Evolutionary conservation across 2,113 vertebrate species (phyloP), one percentile per base, ranked within the genome.

Genomic region (Grus americana): DNA sequence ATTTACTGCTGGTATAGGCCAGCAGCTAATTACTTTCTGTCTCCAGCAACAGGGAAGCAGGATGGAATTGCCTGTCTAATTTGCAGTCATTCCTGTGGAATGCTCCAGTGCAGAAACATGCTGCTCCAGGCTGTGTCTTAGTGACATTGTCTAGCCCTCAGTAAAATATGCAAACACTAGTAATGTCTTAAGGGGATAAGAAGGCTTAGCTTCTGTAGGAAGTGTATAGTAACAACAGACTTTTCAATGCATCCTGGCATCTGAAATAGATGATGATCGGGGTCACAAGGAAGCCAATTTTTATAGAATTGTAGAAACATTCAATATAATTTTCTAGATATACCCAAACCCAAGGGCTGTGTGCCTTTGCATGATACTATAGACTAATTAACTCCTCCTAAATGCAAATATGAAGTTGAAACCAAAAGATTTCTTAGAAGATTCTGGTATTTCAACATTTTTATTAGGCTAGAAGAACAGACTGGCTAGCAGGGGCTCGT

Each of bases 21-120:
- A 96, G 61, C 83, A 95, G 90, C 92, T 96, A 96, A 96, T 97
- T 96, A 93, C 75, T 92, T 91, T 93, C 79, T 88, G 52, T 79
- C 94, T 84, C 62, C 88, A 76, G 0, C 80, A 89, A 52, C 54
- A 79, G 76, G 88, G 86, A 95, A 75, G 59, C 91, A 79, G 52
- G 80, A 63, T 96, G 86, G 94, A 95, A 88, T 85, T 75, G 63
- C 76, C 65, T 92, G 73, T 67, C 79, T 95, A 79, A 95, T 94
- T 89, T 96, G 78, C 88, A 84, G 76, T 65, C 49, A 55, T 47
- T 95, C 73, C 57, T 36, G 11, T 79, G 88, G 83, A 88, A 91
- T 79, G 88, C 65, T 91, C 24, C 73, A 58, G 57, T 85, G 70
- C 57, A 79, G 86, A 86, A 85, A 67, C 70, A 79, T 19, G 76